These are phyloP conservation scores for Drosophila quinaria DNA, from an alignment of 2,888 invertebrate genomes.

Conservation along the genomic window DNA sequence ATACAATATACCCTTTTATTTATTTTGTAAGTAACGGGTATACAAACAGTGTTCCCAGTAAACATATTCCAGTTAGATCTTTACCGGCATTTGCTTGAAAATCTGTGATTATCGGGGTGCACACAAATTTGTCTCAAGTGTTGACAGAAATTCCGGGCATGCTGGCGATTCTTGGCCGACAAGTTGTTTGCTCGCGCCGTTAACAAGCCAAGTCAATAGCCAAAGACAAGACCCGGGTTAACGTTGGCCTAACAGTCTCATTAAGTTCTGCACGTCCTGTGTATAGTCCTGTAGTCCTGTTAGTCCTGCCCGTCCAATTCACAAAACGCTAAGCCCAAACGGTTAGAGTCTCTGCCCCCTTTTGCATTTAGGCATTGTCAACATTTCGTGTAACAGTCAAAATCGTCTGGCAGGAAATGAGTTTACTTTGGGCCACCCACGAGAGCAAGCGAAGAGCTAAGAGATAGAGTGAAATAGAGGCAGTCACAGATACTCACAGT, in stretches of 20 bases:
- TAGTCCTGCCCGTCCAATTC: slow-evolving; percentile 32
- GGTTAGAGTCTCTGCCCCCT: slow-evolving; percentile 18
- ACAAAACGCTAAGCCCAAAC: slow-evolving; percentile 48
- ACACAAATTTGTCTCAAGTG: slow-evolving; percentile 26
- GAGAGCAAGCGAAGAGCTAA: slow-evolving; percentile 12
- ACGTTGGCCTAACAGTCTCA: slow-evolving; percentile 50
- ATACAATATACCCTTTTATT: too few relatives aligned
- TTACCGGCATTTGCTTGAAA: slow-evolving; percentile 9
- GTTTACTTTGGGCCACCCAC: slow-evolving; percentile 61
- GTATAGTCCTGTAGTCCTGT: slow-evolving; percentile 9
- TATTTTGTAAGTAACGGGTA: too few relatives aligned
- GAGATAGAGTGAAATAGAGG: not conserved
- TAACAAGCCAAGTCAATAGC: slow-evolving; percentile 77
- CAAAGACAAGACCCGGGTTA: slow-evolving; percentile 33
- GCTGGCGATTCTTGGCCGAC: slow-evolving; percentile 16
- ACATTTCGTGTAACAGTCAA: slow-evolving; percentile 74
- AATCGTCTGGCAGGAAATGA: slow-evolving; percentile 79
- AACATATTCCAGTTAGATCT: slow-evolving; percentile 1
- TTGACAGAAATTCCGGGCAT: slow-evolving; percentile 38
- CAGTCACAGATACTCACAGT: too few relatives aligned
- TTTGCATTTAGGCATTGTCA: slow-evolving; percentile 66
- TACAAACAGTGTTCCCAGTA: not conserved
- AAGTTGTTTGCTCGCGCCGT: slow-evolving; percentile 52
- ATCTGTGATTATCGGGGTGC: not conserved
- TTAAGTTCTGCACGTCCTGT: slow-evolving; percentile 43